Evolutionary conservation across 2,113 vertebrate genomes (phyloP), one percentile per base, ranked within the genome.

Genomic region (Dendrocopos noguchii): DNA sequence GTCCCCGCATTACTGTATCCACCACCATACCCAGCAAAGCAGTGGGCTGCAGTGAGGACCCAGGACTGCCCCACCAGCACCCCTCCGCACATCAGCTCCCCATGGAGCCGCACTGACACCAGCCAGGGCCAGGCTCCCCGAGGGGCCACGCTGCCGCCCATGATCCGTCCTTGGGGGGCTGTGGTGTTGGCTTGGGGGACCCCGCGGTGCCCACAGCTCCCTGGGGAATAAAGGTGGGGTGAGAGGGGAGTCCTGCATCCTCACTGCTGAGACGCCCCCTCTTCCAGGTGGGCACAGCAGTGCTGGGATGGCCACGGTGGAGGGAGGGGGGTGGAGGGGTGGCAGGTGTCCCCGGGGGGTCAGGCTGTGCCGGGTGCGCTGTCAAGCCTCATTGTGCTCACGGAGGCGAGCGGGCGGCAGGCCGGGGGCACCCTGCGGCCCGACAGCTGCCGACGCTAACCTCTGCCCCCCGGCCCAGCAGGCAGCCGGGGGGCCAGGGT

Each of bases 31-130:
- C 99, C 98, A 1, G 96, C 80, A n/a, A 99, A 99, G 97, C 99
- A 99, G 94, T 99, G 99, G 24, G 99, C 99, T 0, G 99, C 99
- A 0, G 99, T 99, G 87, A 99, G 97, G 60, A 99, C 98, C 99
- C 99, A 99, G 78, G 98, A 97, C 79, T 88, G 98, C 36, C 98
- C 98, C 90, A 99, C 98, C 77, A 99, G 97, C 36, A 99, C 99
- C 29, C 98, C 99, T 33, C 99, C 98, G 8, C 99, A 99, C 98
- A 99, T 98, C 88, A 99, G 95, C 46, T 98, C 98, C 17, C 99
- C 98, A 2, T 98, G 97, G n/a, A 99, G 95, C 81, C 98, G 98
- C 86, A 99, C 97, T 15, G 98, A 98, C 89, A 99, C 99, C 94
- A 99, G 97, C 99, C 99, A 99, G 31, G 99, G 99, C 99, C 99